Conservation (phyloP, 2,888 invertebrate species). For the Argynnis bischoffii region DNA sequence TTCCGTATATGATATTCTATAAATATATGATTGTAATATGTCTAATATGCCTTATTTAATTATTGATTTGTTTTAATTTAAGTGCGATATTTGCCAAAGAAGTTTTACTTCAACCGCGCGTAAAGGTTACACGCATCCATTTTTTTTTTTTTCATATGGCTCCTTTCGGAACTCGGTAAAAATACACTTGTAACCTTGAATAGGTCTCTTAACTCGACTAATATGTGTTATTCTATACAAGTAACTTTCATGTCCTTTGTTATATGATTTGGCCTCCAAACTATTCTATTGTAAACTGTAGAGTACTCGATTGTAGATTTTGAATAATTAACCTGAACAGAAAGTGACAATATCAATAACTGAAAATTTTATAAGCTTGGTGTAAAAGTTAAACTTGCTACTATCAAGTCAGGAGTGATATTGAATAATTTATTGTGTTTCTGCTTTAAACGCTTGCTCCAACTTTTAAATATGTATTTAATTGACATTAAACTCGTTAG, state of each 20-base stretch:
- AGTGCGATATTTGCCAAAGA: no score
- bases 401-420: constrained; percentile 1
- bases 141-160: no score
- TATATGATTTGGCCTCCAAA: constrained; percentile 14
- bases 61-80: no score
- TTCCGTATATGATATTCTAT: no score
- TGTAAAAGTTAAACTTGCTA: constrained; percentile 1
- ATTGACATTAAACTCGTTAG: constrained; percentile 29
- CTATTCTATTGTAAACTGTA: not conserved
- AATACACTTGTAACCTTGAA: no score
- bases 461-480: constrained; percentile 21
- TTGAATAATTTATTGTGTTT: constrained; percentile 24
- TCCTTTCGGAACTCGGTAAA: no score
- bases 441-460: constrained; percentile 11
- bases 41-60: no score
- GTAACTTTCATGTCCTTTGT: constrained; percentile 7
- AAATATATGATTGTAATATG: no score
- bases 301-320: not conserved
- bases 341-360: not conserved
- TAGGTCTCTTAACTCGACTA: no score
- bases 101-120: no score
- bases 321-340: constrained; percentile 1
- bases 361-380: no score
- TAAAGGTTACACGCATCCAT: no score
- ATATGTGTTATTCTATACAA: not conserved